phyloP scores from a whole-genome alignment of 2,888 invertebrate genomes.

The Heliconius cydno region DNA sequence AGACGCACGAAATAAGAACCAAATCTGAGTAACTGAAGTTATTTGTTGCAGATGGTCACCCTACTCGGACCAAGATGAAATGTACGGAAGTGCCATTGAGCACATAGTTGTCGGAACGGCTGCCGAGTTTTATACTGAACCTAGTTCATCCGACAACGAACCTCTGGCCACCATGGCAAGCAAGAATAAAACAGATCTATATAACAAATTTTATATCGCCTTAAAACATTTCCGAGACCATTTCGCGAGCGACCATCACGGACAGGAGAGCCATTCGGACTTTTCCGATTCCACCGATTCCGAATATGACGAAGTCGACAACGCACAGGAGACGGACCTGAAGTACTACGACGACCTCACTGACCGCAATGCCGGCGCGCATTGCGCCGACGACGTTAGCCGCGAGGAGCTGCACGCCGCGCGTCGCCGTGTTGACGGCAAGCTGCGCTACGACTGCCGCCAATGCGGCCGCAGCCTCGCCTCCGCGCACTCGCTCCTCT shows the following conservation, averaged over 20 bases:
- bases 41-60: conserved; percentile 71
- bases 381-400: conserved; percentile 66
- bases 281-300: conserved; percentile 59
- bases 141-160: conserved; percentile 52
- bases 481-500: conserved; percentile 85
- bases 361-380: conserved; percentile 66
- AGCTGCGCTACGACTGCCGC: conserved; percentile 81
- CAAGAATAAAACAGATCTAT: conserved; percentile 53
- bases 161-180: conserved; percentile 60
- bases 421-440: conserved; percentile 75
- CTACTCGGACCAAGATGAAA: conserved; percentile 43
- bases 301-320: conserved; percentile 42
- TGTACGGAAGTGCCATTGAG: conserved; percentile 12
- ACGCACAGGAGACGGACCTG: conserved; percentile 43
- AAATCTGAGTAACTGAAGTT: conserved; percentile 58
- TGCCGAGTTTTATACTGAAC: not conserved
- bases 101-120: conserved; percentile 24
- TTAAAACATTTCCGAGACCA: conserved; percentile 68
- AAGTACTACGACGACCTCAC: conserved; percentile 69
- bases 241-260: conserved; percentile 55
- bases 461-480: conserved; percentile 84
- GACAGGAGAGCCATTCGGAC: conserved; percentile 51
- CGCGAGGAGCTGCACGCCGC: conserved; percentile 62
- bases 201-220: conserved; percentile 63
- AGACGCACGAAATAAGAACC: conserved; percentile 58